phyloP scores from a whole-genome alignment of 2,888 invertebrate genomes.

The Lasioglossum leucozonium region DNA sequence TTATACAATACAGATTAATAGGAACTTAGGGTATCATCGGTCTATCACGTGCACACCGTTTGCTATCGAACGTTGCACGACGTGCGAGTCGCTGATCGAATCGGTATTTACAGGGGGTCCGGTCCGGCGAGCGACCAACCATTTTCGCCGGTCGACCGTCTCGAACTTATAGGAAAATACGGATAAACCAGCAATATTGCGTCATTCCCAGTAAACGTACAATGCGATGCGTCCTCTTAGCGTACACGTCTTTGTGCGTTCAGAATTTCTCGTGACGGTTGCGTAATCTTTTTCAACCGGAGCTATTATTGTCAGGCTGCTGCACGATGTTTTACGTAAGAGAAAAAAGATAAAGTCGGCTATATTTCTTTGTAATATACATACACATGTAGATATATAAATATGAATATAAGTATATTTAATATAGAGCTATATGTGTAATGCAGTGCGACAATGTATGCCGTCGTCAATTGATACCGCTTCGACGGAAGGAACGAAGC shows the following conservation, averaged over 20 bases:
- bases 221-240: conserved; percentile 17
- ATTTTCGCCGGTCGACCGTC: conserved; percentile 11
- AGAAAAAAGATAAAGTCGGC: conserved; percentile 34
- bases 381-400: background rate
- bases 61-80: background rate
- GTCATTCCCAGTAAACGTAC: conserved; percentile 12
- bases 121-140: background rate
- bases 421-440: too few species aligned
- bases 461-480: background rate
- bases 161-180: background rate
- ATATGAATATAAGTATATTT: too few species aligned
- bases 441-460: background rate
- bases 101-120: conserved; percentile 38
- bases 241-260: conserved; percentile 50
- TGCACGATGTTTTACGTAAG: conserved; percentile 51
- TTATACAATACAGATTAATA: conserved; percentile 71
- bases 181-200: conserved; percentile 17
- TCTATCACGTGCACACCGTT: conserved; percentile 34
- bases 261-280: conserved; percentile 49
- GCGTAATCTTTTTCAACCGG: conserved; percentile 57
- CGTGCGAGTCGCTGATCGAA: conserved; percentile 15
- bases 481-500: background rate
- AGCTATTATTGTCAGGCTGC: conserved; percentile 64
- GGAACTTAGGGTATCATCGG: conserved; percentile 71
- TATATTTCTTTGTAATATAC: background rate